Evolutionary conservation across 2,888 invertebrate species (phyloP).

Genomic region (Hipparchia semele): DNA sequence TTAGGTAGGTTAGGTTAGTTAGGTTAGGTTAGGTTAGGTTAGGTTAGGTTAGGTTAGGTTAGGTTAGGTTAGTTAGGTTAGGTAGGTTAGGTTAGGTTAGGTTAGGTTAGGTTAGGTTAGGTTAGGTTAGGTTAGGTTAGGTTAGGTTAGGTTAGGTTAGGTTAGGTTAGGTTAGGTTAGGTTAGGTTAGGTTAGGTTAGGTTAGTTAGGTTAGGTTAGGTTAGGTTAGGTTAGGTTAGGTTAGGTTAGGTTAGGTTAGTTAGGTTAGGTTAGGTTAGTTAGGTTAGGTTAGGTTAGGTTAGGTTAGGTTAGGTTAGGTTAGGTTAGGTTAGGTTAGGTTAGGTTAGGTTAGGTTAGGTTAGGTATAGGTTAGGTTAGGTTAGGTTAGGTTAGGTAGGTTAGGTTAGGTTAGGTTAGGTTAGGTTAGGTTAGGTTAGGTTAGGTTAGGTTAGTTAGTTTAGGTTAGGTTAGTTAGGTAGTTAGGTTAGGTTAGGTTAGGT

Average conservation of each 20-base stretch:
- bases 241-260: constrained; percentile 25
- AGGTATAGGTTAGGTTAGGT: constrained; percentile 33
- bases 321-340: constrained; percentile 31
- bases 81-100: too few relatives aligned
- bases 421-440: constrained; percentile 28
- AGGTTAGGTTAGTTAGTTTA: too few relatives aligned
- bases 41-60: constrained; percentile 36
- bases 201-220: too few relatives aligned
- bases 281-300: constrained; percentile 33
- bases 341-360: constrained; percentile 33
- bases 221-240: constrained; percentile 33
- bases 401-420: constrained; percentile 28
- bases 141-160: constrained; percentile 32
- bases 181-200: too few relatives aligned
- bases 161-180: constrained; percentile 32
- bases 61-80: too few relatives aligned
- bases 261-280: too few relatives aligned
- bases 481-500: constrained; percentile 27
- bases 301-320: constrained; percentile 33
- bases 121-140: constrained; percentile 28
- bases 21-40: constrained; percentile 27
- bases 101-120: constrained; percentile 36
- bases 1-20: too few relatives aligned
- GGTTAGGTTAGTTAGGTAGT: too few relatives aligned
- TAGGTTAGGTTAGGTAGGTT: constrained; percentile 30